Base-by-base conservation (phyloP, 2,888 invertebrate species). In the Ashinkailepas kermadecensis region DNA sequence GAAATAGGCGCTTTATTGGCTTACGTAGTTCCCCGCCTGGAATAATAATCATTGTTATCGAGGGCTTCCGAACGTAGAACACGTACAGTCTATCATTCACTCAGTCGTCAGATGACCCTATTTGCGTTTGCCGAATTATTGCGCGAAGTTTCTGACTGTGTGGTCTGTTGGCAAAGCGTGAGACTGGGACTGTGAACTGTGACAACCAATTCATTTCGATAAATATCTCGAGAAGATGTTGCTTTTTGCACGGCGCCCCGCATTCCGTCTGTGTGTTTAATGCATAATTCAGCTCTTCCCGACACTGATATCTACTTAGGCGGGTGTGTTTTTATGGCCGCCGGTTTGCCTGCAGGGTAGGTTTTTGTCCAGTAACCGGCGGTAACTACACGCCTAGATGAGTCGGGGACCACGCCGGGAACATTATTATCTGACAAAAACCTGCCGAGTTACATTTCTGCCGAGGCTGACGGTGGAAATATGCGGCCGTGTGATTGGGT, bases 141-240 rank as follows among this genome's bases (percentile, higher is more conserved):
- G 39, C 39, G 39, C 39, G 39, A 39, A 4, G 39, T 39, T 39
- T 39, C 39, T 39, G 39, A 39, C 25, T 13, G 70, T 39, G 15
- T 39, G 15, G 39, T 15, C 39, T 25, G 23, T 7, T 12, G 39
- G 39, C 70, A 8, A 39, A 6, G 39, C 70, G 70, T 39, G 70
- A 15, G 39, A 70, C 39, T 39, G 39, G 15, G 4, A 25, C 70
- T 39, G 70, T 15, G 7, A 15, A 10, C 70, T 70, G 39, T 39
- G 70, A 70, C 70, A 70, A 70, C 39, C 70, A 70, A 70, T 70
- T 70, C 70, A 70, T 70, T 70, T 70, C 39, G 70, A 70, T 70
- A 70, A 39, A 70, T 70, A 70, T 70, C 70, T 25, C 39, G 39
- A 70, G 70, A 15, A 70, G 70, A 70, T 70, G 70, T 15, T 4